Percentiles rank a stretch among this genome's conserved stretches.
These are phyloP conservation scores for Lampris megalopsis DNA, from an alignment of 2,113 vertebrate species.

Conservation along the genomic window DNA sequence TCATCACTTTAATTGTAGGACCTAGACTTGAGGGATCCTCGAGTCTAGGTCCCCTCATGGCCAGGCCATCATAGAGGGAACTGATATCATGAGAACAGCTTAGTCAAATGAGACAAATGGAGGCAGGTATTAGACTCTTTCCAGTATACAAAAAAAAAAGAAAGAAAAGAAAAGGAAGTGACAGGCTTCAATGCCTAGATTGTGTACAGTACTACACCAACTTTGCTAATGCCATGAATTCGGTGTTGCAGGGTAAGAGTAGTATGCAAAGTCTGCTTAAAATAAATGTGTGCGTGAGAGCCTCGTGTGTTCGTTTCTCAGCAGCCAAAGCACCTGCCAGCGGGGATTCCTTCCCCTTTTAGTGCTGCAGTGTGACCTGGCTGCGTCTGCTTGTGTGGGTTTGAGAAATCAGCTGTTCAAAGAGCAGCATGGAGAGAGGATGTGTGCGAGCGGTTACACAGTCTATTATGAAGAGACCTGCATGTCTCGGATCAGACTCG, in stretches of 20 bases:
- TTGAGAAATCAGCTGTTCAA: slow-evolving; percentile 30
- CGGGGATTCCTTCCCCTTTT: slow-evolving; percentile 21
- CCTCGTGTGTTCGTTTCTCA: not conserved
- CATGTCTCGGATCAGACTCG: not conserved
- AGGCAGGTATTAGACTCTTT: slow-evolving; percentile 22
- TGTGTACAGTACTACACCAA: not conserved
- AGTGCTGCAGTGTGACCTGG: not conserved
- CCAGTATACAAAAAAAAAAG: not conserved
- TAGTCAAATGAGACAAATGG: slow-evolving; percentile 2
- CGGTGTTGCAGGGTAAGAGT: not conserved
- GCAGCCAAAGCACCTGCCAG: not conserved
- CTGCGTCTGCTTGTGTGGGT: slow-evolving; percentile 19
- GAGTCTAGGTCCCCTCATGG: slow-evolving; percentile 16
- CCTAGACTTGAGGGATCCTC: slow-evolving; percentile 25
- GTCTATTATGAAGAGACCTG: not conserved
- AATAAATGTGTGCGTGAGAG: not conserved
- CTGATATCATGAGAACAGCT: slow-evolving; percentile 44
- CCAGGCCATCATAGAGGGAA: slow-evolving; percentile 5
- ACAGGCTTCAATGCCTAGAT: not conserved
- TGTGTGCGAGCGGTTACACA: slow-evolving; percentile 8
- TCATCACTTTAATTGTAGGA: slow-evolving; percentile 41
- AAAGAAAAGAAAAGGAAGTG: no score
- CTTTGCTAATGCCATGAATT: not conserved
- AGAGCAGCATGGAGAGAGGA: slow-evolving; percentile 3
- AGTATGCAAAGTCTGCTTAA: not conserved